These are phyloP conservation scores for Zosterops hypoxanthus DNA, from an alignment of 2,113 vertebrate species.

Conservation along the genomic window DNA sequence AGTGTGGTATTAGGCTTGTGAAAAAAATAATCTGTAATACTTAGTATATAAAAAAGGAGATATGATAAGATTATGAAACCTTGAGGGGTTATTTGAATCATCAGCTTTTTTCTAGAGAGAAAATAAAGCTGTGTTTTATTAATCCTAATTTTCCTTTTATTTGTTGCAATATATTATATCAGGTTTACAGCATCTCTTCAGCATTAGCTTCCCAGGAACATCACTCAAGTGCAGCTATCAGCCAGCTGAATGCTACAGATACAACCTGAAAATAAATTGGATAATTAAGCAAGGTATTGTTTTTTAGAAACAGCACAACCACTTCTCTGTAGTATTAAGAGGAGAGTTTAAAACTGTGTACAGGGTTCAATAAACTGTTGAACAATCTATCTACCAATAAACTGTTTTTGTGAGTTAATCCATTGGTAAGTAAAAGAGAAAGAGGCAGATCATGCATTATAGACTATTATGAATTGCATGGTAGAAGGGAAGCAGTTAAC, in stretches of 20 bases:
- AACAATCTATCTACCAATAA: not conserved
- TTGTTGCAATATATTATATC: constrained; percentile 1
- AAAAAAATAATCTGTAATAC: not conserved
- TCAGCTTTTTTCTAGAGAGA: not conserved
- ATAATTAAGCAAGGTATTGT: not conserved
- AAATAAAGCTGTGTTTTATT: not conserved
- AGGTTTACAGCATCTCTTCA: constrained; percentile 22
- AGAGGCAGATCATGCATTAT: not conserved
- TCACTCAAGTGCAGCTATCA: not conserved
- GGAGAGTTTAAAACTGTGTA: not conserved
- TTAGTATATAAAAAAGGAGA: not conserved
- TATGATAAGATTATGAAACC: not conserved
- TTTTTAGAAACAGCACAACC: not conserved
- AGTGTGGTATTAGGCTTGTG: not conserved
- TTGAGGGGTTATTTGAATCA: not conserved
- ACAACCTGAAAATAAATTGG: not conserved
- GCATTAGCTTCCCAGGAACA: not conserved
- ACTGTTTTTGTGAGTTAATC: not conserved
- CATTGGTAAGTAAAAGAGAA: not conserved
- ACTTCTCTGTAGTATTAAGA: not conserved
- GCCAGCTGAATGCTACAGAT: not conserved
- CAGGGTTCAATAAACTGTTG: not conserved
- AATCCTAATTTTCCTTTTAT: constrained; percentile 18
- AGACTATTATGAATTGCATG: not conserved
- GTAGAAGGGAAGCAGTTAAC: not conserved